Percentiles rank a stretch among this genome's conserved stretches.
Conservation (phyloP, 2,797 vertebrate genomes). For the Falco novaeseelandiae region DNA sequence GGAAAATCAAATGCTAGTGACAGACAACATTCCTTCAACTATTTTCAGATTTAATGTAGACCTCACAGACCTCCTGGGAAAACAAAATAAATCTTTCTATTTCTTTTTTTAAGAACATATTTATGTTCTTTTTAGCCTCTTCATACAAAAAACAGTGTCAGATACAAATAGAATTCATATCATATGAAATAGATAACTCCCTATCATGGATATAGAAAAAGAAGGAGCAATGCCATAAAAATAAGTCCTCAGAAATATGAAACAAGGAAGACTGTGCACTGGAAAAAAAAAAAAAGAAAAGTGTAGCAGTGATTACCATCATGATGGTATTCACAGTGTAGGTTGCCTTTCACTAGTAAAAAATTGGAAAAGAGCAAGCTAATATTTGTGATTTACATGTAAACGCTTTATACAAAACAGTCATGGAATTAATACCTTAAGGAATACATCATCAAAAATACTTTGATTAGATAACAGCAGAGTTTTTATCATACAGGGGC, state of each 20-base stretch:
- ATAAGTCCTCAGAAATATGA: background rate
- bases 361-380: background rate
- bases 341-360: background rate
- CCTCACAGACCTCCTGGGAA: background rate
- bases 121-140: background rate
- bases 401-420: background rate
- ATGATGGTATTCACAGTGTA: background rate
- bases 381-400: slow-evolving; percentile 22
- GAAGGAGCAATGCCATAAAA: background rate
- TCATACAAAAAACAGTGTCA: background rate
- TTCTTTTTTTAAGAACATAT: background rate
- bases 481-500: background rate
- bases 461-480: background rate
- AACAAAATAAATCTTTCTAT: background rate
- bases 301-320: background rate
- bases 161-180: too few relatives aligned
- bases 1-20: slow-evolving; percentile 22
- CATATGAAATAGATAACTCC: background rate
- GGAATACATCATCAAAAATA: background rate
- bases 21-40: background rate
- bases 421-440: background rate
- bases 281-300: background rate
- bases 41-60: background rate
- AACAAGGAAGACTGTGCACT: background rate
- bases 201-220: background rate